Evolutionary conservation across 2,113 vertebrate species (phyloP), one percentile per base, ranked within the genome.

Genomic region (Burhinus oedicnemus): DNA sequence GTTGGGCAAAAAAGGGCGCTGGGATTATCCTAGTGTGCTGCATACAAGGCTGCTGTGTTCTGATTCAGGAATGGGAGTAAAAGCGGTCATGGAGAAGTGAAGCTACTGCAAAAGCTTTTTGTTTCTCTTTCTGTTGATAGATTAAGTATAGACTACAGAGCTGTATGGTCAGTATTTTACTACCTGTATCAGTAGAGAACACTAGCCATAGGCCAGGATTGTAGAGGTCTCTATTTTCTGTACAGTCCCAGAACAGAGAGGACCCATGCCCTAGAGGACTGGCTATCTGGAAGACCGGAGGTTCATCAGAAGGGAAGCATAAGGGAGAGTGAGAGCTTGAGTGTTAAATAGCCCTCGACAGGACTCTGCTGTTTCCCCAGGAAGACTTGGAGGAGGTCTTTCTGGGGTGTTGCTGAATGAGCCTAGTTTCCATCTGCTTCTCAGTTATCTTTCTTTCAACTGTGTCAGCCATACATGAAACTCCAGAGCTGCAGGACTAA

Each of bases 391-490:
- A n/a, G 45, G 71, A 86, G 34, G 8, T n/a, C n/a, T 70, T 30
- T n/a, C 77, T 27, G 42, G 11, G 12, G 13, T 26, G 40, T 10
- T 69, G 36, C 52, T 79, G 61, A 16, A 12, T 13, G 12, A 61
- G 71, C 42, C 42, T 23, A 2, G 7, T 64, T 93, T 58, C 75
- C 82, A 27, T 70, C 82, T 71, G 21, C 79, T 85, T 42, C 54
- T 89, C 0, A 0, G 5, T 88, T 80, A 15, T 25, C 76, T 61
- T 74, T 45, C 36, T 84, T 92, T 77, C 79, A 60, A 0, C 42
- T 20, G 8, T 47, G 30, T 45, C 0, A 0, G 19, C n/a, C 19
- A 5, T 38, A 40, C 19, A 0, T 57, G 38, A 60, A 66, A 55
- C 79, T 44, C 38, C 27, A 44, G 57, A 90, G 60, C 34, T 62